A percentile compares a stretch with the other conserved stretches of the same genome.
Conservation (phyloP, 2,113 vertebrate genomes). For the Corythaeola cristata region DNA sequence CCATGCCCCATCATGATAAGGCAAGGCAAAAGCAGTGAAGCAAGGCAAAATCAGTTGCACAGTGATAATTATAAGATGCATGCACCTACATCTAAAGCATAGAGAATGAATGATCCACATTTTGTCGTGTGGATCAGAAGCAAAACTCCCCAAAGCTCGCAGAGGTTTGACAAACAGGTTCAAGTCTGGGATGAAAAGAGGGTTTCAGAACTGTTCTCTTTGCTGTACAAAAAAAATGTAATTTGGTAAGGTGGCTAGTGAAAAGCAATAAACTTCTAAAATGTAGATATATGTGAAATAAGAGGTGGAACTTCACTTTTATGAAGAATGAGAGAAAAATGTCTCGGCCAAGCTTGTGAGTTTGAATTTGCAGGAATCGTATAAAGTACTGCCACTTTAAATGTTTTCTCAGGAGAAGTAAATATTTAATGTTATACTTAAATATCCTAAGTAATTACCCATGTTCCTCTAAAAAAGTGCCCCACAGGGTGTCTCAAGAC, state of each 20-base stretch:
- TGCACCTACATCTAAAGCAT: background rate
- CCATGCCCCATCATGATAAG: background rate
- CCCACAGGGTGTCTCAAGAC: conserved; percentile 27
- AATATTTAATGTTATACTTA: conserved; percentile 67
- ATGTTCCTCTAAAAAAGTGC: conserved; percentile 36
- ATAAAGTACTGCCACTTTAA: conserved; percentile 64
- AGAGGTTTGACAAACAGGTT: background rate
- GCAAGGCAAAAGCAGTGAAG: background rate
- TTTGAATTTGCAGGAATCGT: conserved; percentile 22
- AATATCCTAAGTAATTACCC: conserved; percentile 55
- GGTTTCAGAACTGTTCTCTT: background rate
- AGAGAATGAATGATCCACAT: background rate
- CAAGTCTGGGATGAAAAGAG: background rate
- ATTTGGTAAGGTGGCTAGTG: background rate
- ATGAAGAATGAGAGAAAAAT: conserved; percentile 31
- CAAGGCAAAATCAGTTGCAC: background rate
- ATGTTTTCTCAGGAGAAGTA: conserved; percentile 67
- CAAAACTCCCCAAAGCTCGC: background rate
- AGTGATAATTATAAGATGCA: background rate
- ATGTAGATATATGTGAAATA: background rate
- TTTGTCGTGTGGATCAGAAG: background rate
- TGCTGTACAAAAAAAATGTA: background rate
- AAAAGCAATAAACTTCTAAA: conserved; percentile 8
- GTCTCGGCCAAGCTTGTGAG: background rate
- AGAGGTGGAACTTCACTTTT: conserved; percentile 7